Evolutionary conservation across 2,113 vertebrate species (phyloP), one percentile per base, ranked within the genome.

Genomic region (Melanotaenia duboulayi): DNA sequence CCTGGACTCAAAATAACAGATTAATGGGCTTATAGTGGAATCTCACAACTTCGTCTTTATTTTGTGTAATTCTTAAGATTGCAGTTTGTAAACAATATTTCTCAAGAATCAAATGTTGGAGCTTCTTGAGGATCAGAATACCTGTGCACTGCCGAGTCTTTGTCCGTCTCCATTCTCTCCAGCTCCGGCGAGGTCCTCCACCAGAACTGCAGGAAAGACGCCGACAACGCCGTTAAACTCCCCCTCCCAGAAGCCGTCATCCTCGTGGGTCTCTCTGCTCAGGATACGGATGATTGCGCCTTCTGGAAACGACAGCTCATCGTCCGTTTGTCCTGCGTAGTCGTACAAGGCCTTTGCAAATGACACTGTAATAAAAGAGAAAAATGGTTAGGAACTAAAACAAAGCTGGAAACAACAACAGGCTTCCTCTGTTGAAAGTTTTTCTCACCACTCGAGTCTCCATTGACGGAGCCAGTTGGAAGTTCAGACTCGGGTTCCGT

Each of bases 181-280:
- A 0, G 94, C 94, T 40, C 95, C 92, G 0, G 95, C 89, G 11
- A 99, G 95, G 69, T 98, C 98, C 71, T 99, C 98, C 7, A 99
- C 98, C 52, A 99, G 78, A 2, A 99, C 97, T 0, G 97, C 98
- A 0, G 98, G 98, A 86, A 99, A 99, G 60, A 99, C 97, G 0
- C 98, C 98, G 0, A 97, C 79, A 0, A 91, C 89, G 0, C 97
- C 96, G 0, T 92, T 98, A 80, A 99, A 96, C 73, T 99, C 97
- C 1, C 98, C 98, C 88, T 99, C 96, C 98, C 98, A 99, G 90
- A 99, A 99, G 0, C 98, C 98, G 40, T 99, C 97, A 0, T 99
- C 98, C 42, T 97, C 97, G 65, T 96, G 97, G 60, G 97, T 97
- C 73, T 98, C 96, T 82, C 97, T 95, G 93, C 97, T 97, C 85